These are phyloP conservation scores for Urophycis tenuis DNA, from an alignment of 2,797 vertebrate species.

Conservation along the genomic window DNA sequence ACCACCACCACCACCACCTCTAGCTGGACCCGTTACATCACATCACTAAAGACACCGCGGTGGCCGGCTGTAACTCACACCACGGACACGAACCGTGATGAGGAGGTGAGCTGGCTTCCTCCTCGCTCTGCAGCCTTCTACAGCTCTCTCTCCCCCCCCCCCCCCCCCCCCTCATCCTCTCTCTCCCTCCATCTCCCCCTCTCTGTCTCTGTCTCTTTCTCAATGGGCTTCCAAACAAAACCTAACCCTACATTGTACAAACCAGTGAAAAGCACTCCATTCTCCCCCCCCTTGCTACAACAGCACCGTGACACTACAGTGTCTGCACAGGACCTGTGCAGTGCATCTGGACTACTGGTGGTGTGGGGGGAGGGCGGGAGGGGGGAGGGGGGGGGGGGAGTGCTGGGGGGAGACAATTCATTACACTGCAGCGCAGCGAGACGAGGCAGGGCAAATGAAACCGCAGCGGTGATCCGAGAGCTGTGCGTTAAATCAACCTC, in stretches of 20 bases:
- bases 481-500: slow-evolving; percentile 57
- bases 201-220: too few species aligned
- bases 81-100: too few species aligned
- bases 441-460: slow-evolving; percentile 62
- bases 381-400: slow-evolving; percentile 14
- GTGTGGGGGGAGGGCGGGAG: slow-evolving; percentile 25
- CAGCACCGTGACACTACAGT: too few species aligned
- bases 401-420: slow-evolving; percentile 44
- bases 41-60: neutral
- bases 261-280: too few species aligned
- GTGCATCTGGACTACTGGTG: neutral
- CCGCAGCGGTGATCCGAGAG: slow-evolving; percentile 31
- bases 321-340: neutral
- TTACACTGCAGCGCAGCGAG: slow-evolving; percentile 49
- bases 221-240: too few species aligned
- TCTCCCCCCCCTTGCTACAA: neutral
- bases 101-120: neutral
- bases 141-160: neutral
- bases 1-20: too few species aligned
- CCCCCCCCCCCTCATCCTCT: neutral
- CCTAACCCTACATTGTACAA: too few species aligned
- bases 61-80: too few species aligned
- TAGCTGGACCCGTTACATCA: neutral
- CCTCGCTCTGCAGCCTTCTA: neutral
- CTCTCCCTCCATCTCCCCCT: neutral